Conservation (phyloP, 2,113 vertebrate genomes). For the Eurypyga helias region DNA sequence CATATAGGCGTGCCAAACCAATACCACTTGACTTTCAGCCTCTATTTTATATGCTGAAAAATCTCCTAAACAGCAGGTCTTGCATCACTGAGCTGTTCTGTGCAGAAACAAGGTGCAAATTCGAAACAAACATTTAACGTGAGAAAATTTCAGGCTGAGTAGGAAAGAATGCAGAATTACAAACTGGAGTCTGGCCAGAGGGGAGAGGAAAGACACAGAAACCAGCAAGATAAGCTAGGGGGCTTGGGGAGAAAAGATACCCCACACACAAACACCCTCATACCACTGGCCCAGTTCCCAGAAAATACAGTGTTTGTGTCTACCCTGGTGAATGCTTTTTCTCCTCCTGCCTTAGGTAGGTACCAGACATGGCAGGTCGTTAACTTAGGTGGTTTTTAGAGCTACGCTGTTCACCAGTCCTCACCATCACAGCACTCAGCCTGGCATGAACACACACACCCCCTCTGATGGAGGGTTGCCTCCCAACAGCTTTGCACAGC, state of each 20-base stretch:
- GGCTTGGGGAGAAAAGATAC: not conserved
- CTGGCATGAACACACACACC: not conserved
- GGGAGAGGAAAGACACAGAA: not conserved
- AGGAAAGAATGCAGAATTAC: constrained; percentile 30
- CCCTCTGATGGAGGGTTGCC: not conserved
- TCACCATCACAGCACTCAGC: not conserved
- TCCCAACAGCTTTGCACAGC: not conserved
- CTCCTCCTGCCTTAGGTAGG: not conserved
- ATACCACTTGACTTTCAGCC: not conserved
- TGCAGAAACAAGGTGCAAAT: not conserved
- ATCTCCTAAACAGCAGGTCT: not conserved
- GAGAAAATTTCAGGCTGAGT: not conserved
- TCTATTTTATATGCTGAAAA: not conserved
- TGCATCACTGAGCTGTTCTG: not conserved
- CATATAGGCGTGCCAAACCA: not conserved
- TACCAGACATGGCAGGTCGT: not conserved
- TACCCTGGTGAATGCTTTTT: not conserved
- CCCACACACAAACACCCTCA: not conserved
- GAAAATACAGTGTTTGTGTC: not conserved
- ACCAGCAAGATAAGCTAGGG: not conserved
- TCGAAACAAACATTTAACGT: not conserved
- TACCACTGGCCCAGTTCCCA: not conserved
- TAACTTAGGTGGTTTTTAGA: not conserved
- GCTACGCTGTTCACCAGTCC: accelerated
- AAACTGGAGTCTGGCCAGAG: not conserved